Conservation (phyloP, 2,888 invertebrate genomes). For the Trachelus tabidus region DNA sequence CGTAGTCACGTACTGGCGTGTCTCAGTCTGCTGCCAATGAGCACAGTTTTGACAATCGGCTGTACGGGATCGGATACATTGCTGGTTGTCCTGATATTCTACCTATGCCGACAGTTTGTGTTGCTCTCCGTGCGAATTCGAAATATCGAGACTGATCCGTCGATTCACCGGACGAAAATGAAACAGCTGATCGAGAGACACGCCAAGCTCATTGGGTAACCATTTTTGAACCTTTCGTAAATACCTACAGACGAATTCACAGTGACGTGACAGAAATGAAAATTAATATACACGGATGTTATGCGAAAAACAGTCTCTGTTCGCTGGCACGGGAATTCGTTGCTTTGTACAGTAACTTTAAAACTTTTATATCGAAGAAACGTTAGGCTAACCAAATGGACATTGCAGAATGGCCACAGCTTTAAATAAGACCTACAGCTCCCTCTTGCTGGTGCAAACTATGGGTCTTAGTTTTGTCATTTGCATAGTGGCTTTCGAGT, state of each 20-base stretch:
- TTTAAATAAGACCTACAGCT: conserved; percentile 29
- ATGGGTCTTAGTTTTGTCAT: conserved; percentile 36
- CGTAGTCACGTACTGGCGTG: conserved; percentile 30
- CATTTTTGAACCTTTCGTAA: not conserved
- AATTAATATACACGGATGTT: not conserved
- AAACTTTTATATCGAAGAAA: not conserved
- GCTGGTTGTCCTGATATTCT: conserved; percentile 31
- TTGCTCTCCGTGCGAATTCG: conserved; percentile 25
- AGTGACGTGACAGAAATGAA: not conserved
- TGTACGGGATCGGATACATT: conserved; percentile 32
- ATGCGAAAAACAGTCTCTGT: not conserved
- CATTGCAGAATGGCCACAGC: conserved; percentile 28
- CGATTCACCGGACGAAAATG: conserved; percentile 24
- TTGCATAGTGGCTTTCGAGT: conserved; percentile 33
- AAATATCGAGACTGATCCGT: conserved; percentile 13
- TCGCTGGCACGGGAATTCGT: not conserved
- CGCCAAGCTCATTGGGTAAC: conserved; percentile 31
- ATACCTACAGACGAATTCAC: not conserved
- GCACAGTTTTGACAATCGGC: conserved; percentile 28
- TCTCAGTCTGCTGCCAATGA: conserved; percentile 25
- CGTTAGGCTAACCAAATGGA: not conserved
- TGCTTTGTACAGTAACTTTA: not conserved
- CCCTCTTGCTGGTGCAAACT: conserved; percentile 36
- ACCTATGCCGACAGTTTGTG: conserved; percentile 33
- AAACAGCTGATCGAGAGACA: conserved; percentile 28